phyloP scores from a whole-genome alignment of 1,140 invertebrate genomes.

The Drosophila cardini region DNA sequence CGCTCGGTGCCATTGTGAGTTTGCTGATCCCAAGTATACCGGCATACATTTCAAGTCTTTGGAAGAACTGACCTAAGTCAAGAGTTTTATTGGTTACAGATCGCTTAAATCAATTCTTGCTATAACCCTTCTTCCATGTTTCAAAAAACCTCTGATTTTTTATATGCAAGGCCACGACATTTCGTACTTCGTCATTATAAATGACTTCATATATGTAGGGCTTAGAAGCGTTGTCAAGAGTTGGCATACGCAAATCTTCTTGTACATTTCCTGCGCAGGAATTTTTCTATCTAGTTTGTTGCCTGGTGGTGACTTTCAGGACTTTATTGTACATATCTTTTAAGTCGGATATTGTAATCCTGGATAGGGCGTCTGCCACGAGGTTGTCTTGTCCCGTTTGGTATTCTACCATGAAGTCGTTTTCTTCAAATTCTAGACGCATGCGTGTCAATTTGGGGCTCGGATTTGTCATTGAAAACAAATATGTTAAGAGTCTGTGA shows the following conservation, averaged over 20 bases:
- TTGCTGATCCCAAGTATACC: constrained; percentile 2
- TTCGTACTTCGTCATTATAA: constrained; percentile 15
- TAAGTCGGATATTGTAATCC: too few species aligned
- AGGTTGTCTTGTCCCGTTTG: too few species aligned
- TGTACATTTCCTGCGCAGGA: neutral
- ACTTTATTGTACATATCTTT: too few species aligned
- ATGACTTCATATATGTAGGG: constrained; percentile 3
- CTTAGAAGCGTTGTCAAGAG: neutral
- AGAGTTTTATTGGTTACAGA: constrained; percentile 17
- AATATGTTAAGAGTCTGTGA: too few species aligned
- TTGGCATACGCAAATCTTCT: neutral
- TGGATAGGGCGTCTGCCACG: too few species aligned
- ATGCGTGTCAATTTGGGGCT: too few species aligned
- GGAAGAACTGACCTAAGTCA: constrained; percentile 21
- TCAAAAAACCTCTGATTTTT: neutral
- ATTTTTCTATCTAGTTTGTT: neutral
- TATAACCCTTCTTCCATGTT: constrained; percentile 1
- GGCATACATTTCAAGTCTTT: constrained; percentile 10
- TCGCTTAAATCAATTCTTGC: constrained; percentile 6
- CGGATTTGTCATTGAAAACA: too few species aligned
- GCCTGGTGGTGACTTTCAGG: too few species aligned
- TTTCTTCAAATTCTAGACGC: too few species aligned
- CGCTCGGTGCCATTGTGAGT: neutral
- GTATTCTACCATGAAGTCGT: too few species aligned
- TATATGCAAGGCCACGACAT: constrained; percentile 4